phyloP scores from a whole-genome alignment of 1,140 invertebrate genomes.

The Pteromalus puparum region DNA sequence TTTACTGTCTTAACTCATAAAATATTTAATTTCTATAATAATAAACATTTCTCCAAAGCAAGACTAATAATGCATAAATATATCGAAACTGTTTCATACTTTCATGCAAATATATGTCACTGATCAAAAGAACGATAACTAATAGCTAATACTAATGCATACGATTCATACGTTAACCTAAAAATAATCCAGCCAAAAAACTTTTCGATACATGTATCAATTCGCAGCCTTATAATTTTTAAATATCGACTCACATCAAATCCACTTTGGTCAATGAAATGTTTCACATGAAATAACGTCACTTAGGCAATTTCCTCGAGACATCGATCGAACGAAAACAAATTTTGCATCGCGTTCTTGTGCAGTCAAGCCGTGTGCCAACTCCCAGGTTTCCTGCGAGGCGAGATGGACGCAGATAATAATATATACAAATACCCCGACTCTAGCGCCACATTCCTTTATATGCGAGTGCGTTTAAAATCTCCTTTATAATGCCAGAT shows the following conservation, averaged over 20 bases:
- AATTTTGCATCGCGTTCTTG: not conserved
- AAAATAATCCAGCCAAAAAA: not conserved
- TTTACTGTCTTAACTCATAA: no score
- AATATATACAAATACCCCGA: not conserved
- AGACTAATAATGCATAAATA: no score
- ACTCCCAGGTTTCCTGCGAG: no score
- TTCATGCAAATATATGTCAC: no score
- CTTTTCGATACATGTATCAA: not conserved
- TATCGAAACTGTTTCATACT: no score
- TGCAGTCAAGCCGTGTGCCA: not conserved
- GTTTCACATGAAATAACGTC: not conserved
- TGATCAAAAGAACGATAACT: no score
- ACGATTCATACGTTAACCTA: not conserved
- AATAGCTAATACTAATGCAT: no score
- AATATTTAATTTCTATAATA: no score
- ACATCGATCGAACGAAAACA: not conserved
- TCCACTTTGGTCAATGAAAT: not conserved
- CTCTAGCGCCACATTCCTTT: conserved; percentile 15
- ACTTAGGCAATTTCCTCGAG: not conserved
- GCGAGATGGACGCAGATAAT: no score
- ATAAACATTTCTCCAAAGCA: no score
- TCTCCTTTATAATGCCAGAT: not conserved
- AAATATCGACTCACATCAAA: not conserved
- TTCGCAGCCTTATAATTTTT: not conserved
- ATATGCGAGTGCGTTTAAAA: not conserved